phyloP scores from a whole-genome alignment of 1,140 invertebrate genomes.

The Drosophila pandora region DNA sequence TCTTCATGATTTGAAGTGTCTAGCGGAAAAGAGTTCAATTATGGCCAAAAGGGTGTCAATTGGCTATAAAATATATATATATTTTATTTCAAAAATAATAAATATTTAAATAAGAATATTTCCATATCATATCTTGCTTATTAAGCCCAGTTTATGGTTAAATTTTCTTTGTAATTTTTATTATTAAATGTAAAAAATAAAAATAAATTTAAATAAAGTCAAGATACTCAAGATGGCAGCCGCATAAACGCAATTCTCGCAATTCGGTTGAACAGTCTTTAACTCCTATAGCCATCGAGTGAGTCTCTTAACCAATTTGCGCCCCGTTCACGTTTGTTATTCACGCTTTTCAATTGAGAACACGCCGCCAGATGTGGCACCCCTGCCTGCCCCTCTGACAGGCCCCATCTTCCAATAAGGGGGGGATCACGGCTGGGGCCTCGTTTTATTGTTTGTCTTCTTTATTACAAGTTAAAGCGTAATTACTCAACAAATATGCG shows the following conservation, averaged over 20 bases:
- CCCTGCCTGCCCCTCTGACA: not conserved
- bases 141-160: no score
- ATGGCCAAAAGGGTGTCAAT: not conserved
- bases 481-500: slow-evolving; percentile 82
- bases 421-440: slow-evolving; percentile 51
- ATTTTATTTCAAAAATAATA: not conserved
- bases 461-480: slow-evolving; percentile 82
- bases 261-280: slow-evolving; percentile 33
- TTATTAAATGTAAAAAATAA: no score
- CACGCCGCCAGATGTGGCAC: slow-evolving; percentile 66
- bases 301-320: slow-evolving; percentile 75
- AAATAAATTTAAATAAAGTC: no score
- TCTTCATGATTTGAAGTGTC: not conserved
- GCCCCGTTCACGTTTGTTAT: slow-evolving; percentile 79
- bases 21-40: not conserved
- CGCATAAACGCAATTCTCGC: slow-evolving; percentile 56
- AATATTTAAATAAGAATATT: not conserved
- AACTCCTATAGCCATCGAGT: slow-evolving; percentile 39
- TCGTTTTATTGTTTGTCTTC: slow-evolving; percentile 82
- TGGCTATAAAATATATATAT: not conserved
- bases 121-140: no score
- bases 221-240: no score
- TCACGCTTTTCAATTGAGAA: slow-evolving; percentile 81
- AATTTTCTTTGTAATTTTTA: no score
- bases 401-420: not conserved